Evolutionary conservation across 2,113 vertebrate genomes (phyloP).

Genomic region (Xerus inauris): DNA sequence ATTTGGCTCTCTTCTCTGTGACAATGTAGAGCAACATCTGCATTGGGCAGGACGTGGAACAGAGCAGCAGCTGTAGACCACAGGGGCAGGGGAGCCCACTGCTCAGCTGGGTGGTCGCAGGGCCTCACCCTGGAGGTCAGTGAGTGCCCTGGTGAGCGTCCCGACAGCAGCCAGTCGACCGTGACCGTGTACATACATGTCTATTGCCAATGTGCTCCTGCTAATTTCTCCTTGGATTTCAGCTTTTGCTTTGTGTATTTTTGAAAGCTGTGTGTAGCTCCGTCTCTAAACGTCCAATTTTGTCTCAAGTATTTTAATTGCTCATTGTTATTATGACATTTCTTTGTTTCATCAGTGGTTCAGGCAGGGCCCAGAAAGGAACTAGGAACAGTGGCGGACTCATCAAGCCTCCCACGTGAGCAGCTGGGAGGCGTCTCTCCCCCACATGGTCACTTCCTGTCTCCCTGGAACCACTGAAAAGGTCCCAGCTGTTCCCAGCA

Average conservation of each 20-base stretch:
- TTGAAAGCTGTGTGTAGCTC: not conserved
- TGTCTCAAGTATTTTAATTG: not conserved
- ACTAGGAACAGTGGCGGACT: not conserved
- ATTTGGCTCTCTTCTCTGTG: not conserved
- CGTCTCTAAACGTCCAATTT: not conserved
- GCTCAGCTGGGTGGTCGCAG: too few relatives aligned
- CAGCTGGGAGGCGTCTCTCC: too few relatives aligned
- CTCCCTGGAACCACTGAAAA: not conserved
- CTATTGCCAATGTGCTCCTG: not conserved
- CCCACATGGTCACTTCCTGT: not conserved
- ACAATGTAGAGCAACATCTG: not conserved
- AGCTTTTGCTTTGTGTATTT: not conserved
- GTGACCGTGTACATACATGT: too few relatives aligned
- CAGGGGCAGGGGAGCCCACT: not conserved
- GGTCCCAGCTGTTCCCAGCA: not conserved
- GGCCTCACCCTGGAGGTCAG: not conserved
- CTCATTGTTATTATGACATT: not conserved
- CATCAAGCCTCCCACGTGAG: too few relatives aligned
- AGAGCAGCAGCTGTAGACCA: rapidly evolving
- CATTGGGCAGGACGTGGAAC: too few relatives aligned
- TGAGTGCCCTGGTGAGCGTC: too few relatives aligned
- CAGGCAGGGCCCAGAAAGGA: not conserved
- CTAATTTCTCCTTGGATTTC: not conserved
- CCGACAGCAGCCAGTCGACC: too few relatives aligned
- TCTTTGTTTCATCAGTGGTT: not conserved